Base-by-base conservation (phyloP, 2,888 invertebrate species). In the Formica aserva region DNA sequence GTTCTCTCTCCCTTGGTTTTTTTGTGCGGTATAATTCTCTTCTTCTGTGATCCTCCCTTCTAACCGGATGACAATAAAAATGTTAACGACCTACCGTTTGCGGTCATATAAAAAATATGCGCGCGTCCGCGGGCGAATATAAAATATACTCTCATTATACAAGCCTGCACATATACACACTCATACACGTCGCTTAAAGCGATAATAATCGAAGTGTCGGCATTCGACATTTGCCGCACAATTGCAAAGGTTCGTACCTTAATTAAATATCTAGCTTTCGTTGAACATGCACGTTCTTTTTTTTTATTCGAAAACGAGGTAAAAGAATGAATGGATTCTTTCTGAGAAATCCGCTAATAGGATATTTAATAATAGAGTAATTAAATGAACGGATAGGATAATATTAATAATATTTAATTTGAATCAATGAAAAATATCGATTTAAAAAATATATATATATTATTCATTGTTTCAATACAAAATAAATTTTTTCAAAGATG, bases 71-170 rank as follows among this genome's bases (percentile, higher is more conserved):
- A 63, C 60, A 60, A 84, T 45, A 75, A 81, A 66, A 81, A 60
- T 15, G 26, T 71, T 72, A 55, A 81, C 52, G 60, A 62, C 35
- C 26, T 66, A 45, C 26, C 81, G 41, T 83, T 66, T 75, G 80
- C 76, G 77, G 84, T 87, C 75, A 85, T 90, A 90, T 90, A 90
- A 90, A 90, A 90, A 85, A 90, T 90, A 90, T 86, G 75, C 86
- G 69, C 86, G 85, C 86, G 78, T 72, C 78, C 74, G 84, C 77
- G 83, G 77, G 75, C 75, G 82, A 83, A 90, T 89, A 90, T 84
- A 89, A 90, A 90, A 90, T 90, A 90, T 90, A 89, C 85, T 90
- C 88, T 88, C 81, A 89, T 76, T 88, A 77, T 89, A 88, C 86
- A 90, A 86, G 83, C 88, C 84, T 63, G 82, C 85, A 81, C 72